phyloP scores from a whole-genome alignment of 2,888 invertebrate species.

The Ornithoptera alexandrae region DNA sequence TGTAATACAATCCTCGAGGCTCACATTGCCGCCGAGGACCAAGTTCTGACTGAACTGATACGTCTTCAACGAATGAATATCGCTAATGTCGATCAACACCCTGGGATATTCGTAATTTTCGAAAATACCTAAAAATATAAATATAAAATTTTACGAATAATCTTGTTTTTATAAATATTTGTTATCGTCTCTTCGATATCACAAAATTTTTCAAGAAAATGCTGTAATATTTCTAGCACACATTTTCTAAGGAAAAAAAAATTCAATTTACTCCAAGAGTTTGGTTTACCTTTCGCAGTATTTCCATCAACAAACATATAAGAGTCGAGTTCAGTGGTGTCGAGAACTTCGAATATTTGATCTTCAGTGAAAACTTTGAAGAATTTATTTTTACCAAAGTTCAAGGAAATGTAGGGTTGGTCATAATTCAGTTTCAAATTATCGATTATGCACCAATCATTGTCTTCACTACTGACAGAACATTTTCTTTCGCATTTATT shows the following conservation, averaged over 20 bases:
- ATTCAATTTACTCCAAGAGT: too few relatives aligned
- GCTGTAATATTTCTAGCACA: too few relatives aligned
- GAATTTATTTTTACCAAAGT: slow-evolving; percentile 70
- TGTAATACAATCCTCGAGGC: slow-evolving; percentile 77
- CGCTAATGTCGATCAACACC: slow-evolving; percentile 62
- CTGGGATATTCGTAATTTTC: slow-evolving; percentile 55
- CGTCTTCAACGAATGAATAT: slow-evolving; percentile 53
- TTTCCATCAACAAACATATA: slow-evolving; percentile 84
- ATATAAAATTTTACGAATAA: too few relatives aligned
- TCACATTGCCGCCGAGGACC: slow-evolving; percentile 79
- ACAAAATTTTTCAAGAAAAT: too few relatives aligned
- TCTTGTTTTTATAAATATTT: too few relatives aligned
- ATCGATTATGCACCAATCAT: slow-evolving; percentile 55
- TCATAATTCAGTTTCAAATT: slow-evolving; percentile 33
- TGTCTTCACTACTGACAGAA: slow-evolving; percentile 46
- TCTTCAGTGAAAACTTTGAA: slow-evolving; percentile 69
- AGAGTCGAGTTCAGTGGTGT: slow-evolving; percentile 59
- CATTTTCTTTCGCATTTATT: slow-evolving; percentile 53
- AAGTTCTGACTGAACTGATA: slow-evolving; percentile 60
- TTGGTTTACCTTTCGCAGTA: slow-evolving; percentile 83
- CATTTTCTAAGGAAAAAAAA: too few relatives aligned
- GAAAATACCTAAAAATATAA: slow-evolving; percentile 51
- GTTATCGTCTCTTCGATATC: too few relatives aligned
- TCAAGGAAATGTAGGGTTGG: slow-evolving; percentile 60
- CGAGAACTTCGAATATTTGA: slow-evolving; percentile 71